phyloP scores from a whole-genome alignment of 1,140 invertebrate genomes.

The Drosophila neocordata region DNA sequence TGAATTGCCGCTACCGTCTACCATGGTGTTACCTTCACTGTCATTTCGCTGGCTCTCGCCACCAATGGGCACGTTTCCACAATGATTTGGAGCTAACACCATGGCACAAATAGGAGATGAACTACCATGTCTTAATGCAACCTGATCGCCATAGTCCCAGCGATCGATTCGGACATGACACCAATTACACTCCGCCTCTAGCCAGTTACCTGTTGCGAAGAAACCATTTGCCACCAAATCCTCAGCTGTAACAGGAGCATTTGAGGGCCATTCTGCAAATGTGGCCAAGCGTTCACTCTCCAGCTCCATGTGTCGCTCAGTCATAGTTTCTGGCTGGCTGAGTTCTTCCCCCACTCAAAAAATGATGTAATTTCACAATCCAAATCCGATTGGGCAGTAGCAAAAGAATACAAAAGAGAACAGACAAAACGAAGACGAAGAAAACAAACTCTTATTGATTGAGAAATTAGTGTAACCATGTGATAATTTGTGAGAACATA shows the following conservation, averaged over 20 bases:
- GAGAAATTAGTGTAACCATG: too few relatives aligned
- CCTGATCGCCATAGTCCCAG: conserved; percentile 90
- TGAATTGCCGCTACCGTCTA: conserved; percentile 34
- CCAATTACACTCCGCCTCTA: conserved; percentile 90
- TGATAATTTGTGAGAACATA: too few relatives aligned
- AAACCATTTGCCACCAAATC: conserved; percentile 92
- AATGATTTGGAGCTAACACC: conserved; percentile 84
- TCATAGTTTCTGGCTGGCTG: conserved; percentile 33
- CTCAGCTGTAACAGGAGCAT: conserved; percentile 85
- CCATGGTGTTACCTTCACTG: conserved; percentile 52
- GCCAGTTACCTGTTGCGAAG: conserved; percentile 87
- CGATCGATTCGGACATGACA: conserved; percentile 88
- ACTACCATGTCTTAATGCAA: conserved; percentile 63
- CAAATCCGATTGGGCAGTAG: neutral
- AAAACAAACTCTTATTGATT: too few relatives aligned
- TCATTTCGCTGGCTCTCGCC: conserved; percentile 36
- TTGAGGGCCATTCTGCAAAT: conserved; percentile 89
- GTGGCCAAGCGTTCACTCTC: conserved; percentile 87
- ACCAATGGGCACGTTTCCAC: conserved; percentile 85
- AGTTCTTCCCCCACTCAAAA: conserved; percentile 7
- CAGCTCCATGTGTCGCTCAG: conserved; percentile 59
- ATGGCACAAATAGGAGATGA: conserved; percentile 89
- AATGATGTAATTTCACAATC: conserved; percentile 41
- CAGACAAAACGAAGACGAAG: too few relatives aligned
- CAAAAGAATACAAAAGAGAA: neutral